Evolutionary conservation across 2,888 invertebrate species (phyloP).

Genomic region (Nemurella pictetii): DNA sequence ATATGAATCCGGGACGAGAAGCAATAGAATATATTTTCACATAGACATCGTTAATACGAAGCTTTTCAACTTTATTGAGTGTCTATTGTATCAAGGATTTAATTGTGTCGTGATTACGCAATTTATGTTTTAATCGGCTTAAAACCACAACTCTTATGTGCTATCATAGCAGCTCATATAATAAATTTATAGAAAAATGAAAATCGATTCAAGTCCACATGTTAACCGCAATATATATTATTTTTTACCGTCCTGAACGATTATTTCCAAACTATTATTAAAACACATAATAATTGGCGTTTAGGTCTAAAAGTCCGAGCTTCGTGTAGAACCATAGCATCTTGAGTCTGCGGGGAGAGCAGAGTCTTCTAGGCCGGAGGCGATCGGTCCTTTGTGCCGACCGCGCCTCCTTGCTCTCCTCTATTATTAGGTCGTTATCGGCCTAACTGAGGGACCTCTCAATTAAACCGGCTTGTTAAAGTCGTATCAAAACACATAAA

Average conservation of each 20-base stretch:
- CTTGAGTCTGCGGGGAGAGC: neutral
- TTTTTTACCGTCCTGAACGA: neutral
- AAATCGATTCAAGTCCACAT: neutral
- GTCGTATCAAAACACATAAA: neutral
- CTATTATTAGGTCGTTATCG: constrained; percentile 15
- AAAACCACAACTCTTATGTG: neutral
- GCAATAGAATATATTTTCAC: neutral
- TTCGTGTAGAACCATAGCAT: neutral
- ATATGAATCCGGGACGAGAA: neutral
- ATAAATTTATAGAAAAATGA: neutral
- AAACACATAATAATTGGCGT: neutral
- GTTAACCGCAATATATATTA: neutral
- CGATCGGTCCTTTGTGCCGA: neutral
- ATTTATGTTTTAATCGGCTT: neutral
- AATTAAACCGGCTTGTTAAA: constrained; percentile 17
- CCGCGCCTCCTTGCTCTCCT: neutral
- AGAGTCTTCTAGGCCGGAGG: neutral
- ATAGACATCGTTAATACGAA: too few species aligned
- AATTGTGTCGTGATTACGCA: neutral
- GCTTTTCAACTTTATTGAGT: neutral
- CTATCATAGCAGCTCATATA: neutral
- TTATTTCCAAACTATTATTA: neutral
- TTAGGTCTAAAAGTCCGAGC: neutral
- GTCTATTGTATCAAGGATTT: neutral
- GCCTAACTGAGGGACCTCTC: neutral